A percentile compares a stretch with the other conserved stretches of the same genome.
Evolutionary conservation across 2,888 invertebrate species (phyloP).

Genomic region (Nemotelus nigrinus): DNA sequence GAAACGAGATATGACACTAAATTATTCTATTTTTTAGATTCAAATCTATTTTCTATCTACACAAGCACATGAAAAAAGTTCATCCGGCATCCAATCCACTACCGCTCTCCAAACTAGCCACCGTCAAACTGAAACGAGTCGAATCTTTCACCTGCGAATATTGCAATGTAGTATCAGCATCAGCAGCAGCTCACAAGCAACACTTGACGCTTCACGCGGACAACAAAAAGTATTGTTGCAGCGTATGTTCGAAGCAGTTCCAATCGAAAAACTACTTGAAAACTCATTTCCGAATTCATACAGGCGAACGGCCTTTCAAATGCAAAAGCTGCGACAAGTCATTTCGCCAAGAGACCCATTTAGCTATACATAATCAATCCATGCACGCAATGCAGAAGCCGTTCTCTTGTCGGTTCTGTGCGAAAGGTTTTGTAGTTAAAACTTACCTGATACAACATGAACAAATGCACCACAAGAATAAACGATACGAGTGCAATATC

Average conservation of each 20-base stretch:
- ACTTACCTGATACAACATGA: slow-evolving; percentile 39
- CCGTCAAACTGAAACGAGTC: too few species aligned
- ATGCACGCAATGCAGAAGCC: background rate
- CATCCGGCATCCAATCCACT: too few species aligned
- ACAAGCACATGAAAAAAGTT: too few species aligned
- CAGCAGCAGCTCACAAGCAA: background rate
- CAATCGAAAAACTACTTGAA: background rate
- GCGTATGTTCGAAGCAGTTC: background rate
- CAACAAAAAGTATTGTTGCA: background rate
- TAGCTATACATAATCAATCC: background rate
- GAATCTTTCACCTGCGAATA: background rate
- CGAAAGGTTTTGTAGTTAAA: slow-evolving; percentile 35
- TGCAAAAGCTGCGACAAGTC: background rate
- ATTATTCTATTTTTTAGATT: too few species aligned
- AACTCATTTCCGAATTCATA: background rate
- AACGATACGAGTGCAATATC: slow-evolving; percentile 51
- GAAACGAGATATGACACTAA: too few species aligned
- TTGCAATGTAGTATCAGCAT: background rate
- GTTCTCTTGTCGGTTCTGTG: background rate
- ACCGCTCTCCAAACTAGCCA: too few species aligned
- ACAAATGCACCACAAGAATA: slow-evolving; percentile 52
- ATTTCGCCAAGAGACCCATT: background rate
- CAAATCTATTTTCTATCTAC: too few species aligned
- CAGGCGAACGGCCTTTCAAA: background rate
- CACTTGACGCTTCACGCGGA: background rate